Evolutionary conservation across 2,113 vertebrate genomes (phyloP).

Genomic region (Acrocephalus arundinaceus): DNA sequence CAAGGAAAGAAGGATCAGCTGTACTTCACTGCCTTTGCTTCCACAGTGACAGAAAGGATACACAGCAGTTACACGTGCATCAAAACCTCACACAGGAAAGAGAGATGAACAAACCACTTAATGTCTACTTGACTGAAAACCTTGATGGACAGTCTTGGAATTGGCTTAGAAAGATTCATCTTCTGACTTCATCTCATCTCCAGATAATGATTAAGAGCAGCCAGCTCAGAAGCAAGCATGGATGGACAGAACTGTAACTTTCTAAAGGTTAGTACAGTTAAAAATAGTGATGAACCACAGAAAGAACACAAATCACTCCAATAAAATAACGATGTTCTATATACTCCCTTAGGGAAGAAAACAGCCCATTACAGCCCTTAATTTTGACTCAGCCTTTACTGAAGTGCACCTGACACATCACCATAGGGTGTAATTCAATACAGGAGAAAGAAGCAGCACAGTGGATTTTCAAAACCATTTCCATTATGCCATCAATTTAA

Average conservation of each 20-base stretch:
- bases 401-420: conserved; percentile 1
- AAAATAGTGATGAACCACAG: background rate
- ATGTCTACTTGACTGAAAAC: background rate
- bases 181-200: background rate
- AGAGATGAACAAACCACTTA: background rate
- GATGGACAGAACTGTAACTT: background rate
- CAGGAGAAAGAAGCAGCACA: background rate
- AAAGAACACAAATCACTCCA: background rate
- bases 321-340: background rate
- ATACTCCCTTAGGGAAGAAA: background rate
- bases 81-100: background rate
- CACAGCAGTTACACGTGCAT: background rate
- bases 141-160: background rate
- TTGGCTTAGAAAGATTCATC: background rate
- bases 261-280: background rate
- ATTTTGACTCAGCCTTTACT: conserved; percentile 20
- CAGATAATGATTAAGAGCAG: background rate
- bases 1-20: background rate
- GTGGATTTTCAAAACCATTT: background rate
- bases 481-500: background rate
- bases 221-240: background rate
- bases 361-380: background rate
- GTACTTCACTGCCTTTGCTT: background rate
- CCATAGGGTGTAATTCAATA: background rate
- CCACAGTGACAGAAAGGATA: background rate